Base-by-base conservation (phyloP, 2,113 vertebrate genomes). In the Nettapus auritus region DNA sequence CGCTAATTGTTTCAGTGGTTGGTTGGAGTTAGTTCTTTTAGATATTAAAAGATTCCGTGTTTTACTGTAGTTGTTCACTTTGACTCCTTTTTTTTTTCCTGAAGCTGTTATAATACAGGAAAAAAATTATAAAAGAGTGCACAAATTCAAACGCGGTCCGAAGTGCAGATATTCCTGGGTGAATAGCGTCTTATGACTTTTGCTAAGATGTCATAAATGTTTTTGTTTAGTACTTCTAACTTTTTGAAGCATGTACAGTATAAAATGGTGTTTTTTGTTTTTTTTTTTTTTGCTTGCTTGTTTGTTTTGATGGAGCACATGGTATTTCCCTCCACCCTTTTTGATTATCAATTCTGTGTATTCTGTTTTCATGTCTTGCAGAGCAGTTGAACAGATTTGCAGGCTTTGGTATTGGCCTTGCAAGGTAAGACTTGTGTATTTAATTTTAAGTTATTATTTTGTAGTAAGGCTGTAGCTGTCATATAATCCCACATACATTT, bases 361-460 rank as follows among this genome's bases (percentile, higher is more conserved):
- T 95, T 83, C 60, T 93, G 59, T 88, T 92, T 86, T 18, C 5
- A 12, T 96, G 88, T 96, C 70, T 98, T 98, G 96, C 97, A 99
- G 99, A 99, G 80, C 98, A 99, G 63, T 89, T 99, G 94, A 99
- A 98, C 97, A 98, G 99, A 94, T 99, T 99, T 98, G 98, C 98
- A 96, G 98, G 99, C 87, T 99, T 99, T 96, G 98, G 98, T 56
- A 99, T 99, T 97, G 99, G 98, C 82, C 98, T 99, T 50, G 99
- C 99, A 96, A 99, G 99, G 99, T 99, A 98, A 97, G 82, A 76
- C 10, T 86, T 94, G 50, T 92, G 17, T 84, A 38, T 33, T 33
- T 50, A n/a, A 33, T 63, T 78, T 50, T 85, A 14, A 25, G 3
- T 82, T 25, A 23, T 53, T 38, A 19, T 21, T 23, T 31, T 28